Evolutionary conservation across 2,113 vertebrate species (phyloP).

Genomic region (Oryzias curvinotus): DNA sequence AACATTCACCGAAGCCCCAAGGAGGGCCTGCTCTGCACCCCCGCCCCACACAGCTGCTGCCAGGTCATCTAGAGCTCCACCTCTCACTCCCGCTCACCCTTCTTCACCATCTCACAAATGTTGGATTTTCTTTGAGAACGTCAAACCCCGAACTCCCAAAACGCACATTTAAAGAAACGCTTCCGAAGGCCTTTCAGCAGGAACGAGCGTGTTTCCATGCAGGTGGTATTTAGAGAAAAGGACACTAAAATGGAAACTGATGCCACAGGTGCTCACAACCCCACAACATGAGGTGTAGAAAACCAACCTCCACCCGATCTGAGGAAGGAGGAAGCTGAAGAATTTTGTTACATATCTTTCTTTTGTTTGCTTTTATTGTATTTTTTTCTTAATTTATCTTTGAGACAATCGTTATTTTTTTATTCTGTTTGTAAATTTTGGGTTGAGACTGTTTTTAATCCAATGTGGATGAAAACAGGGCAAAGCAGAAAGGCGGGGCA

Average conservation of each 20-base stretch:
- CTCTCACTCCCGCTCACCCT: slow-evolving; percentile 39
- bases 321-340: slow-evolving; percentile 22
- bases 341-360: slow-evolving; percentile 46
- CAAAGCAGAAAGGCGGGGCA: slow-evolving; percentile 30
- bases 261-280: slow-evolving; percentile 29
- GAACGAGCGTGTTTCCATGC: slow-evolving; percentile 23
- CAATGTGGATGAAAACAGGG: slow-evolving; percentile 30
- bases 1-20: slow-evolving; percentile 92
- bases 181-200: slow-evolving; percentile 52
- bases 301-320: slow-evolving; percentile 29
- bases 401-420: slow-evolving; percentile 56
- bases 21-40: slow-evolving; percentile 91
- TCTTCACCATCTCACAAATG: slow-evolving; percentile 44
- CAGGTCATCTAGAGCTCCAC: slow-evolving; percentile 88
- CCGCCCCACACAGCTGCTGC: slow-evolving; percentile 94
- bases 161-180: slow-evolving; percentile 60
- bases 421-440: slow-evolving; percentile 42
- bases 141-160: slow-evolving; percentile 34
- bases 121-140: slow-evolving; percentile 15
- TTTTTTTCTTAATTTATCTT: slow-evolving; percentile 60
- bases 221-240: slow-evolving; percentile 26
- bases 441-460: slow-evolving; percentile 33
- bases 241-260: slow-evolving; percentile 13
- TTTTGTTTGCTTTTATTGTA: slow-evolving; percentile 41
- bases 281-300: slow-evolving; percentile 29